A percentile compares a stretch with the other conserved stretches of the same genome.
These are phyloP conservation scores for Amphiura filiformis DNA, from an alignment of 35 echinoderm and acorn worm species.

Conservation along the genomic window DNA sequence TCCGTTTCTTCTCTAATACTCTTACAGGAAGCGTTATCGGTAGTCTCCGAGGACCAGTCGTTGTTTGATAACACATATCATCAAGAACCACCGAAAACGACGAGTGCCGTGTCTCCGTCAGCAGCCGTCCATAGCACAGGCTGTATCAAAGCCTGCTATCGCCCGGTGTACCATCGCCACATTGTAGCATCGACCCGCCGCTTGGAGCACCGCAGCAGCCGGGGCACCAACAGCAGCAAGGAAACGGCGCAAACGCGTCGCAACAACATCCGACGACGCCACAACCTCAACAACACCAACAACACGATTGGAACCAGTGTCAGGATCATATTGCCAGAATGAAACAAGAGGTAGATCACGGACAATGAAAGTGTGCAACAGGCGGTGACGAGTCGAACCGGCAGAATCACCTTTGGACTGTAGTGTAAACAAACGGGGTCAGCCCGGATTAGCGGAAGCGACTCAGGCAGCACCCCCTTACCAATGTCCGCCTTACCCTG, in stretches of 20 bases:
- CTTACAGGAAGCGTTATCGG: conserved; percentile 58
- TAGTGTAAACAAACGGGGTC: conserved; percentile 75
- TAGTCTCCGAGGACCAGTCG: conserved; percentile 76
- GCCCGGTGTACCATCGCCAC: conserved; percentile 28
- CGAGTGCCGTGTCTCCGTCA: conserved; percentile 26
- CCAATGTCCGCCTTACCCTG: conserved; percentile 69
- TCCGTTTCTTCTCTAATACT: not conserved
- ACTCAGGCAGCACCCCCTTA: conserved; percentile 81
- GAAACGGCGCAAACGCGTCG: not conserved
- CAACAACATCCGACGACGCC: conserved; percentile 13
- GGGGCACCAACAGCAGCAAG: conserved; percentile 29
- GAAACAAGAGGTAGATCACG: conserved; percentile 65
- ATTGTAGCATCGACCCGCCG: conserved; percentile 22
- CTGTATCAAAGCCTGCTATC: conserved; percentile 40
- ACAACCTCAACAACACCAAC: not conserved
- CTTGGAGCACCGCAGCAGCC: conserved; percentile 17
- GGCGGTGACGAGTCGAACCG: conserved; percentile 36
- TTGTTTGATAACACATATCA: conserved; percentile 52
- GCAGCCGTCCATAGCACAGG: conserved; percentile 24
- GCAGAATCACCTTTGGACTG: conserved; percentile 86
- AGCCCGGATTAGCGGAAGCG: conserved; percentile 65
- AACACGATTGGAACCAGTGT: conserved; percentile 27
- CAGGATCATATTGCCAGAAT: conserved; percentile 17
- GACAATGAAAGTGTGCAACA: conserved; percentile 14
- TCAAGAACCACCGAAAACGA: conserved; percentile 55